These are phyloP conservation scores for Danio albolineatus DNA, from an alignment of 2,797 vertebrate species.

Conservation along the genomic window DNA sequence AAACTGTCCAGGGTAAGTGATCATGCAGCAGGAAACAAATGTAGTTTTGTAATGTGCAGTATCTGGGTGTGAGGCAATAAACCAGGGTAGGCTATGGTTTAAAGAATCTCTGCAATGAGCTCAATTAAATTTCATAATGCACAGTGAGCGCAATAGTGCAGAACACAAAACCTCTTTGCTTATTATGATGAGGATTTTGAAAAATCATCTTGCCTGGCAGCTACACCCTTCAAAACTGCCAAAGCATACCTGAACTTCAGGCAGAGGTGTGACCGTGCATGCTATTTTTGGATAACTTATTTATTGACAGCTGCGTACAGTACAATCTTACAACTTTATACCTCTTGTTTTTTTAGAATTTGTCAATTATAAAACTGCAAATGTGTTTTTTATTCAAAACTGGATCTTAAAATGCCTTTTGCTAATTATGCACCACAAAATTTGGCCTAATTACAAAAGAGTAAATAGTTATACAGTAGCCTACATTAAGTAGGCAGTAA, in stretches of 20 bases:
- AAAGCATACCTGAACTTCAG: constrained; percentile 14
- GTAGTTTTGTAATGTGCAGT: neutral
- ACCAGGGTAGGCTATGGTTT: neutral
- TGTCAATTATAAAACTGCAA: no score
- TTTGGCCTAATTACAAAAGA: no score
- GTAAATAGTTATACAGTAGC: no score
- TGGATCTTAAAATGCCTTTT: no score
- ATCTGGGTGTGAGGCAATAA: neutral
- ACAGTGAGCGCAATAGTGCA: neutral
- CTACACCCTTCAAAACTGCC: constrained; percentile 37
- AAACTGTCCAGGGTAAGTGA: neutral
- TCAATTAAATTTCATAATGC: neutral
- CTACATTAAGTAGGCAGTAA: no score
- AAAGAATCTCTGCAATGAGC: neutral
- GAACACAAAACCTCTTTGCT: neutral
- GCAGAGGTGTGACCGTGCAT: constrained; percentile 9
- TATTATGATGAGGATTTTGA: neutral
- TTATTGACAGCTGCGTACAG: neutral
- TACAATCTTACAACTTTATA: neutral
- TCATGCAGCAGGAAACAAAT: neutral
- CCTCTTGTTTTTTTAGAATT: neutral
- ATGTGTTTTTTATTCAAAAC: no score
- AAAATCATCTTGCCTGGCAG: neutral
- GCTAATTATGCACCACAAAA: no score
- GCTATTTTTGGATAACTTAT: neutral